A percentile compares a stretch with the other conserved stretches of the same genome.
Evolutionary conservation across 2,113 vertebrate genomes (phyloP).

Genomic region (Sphyrna mokarran): DNA sequence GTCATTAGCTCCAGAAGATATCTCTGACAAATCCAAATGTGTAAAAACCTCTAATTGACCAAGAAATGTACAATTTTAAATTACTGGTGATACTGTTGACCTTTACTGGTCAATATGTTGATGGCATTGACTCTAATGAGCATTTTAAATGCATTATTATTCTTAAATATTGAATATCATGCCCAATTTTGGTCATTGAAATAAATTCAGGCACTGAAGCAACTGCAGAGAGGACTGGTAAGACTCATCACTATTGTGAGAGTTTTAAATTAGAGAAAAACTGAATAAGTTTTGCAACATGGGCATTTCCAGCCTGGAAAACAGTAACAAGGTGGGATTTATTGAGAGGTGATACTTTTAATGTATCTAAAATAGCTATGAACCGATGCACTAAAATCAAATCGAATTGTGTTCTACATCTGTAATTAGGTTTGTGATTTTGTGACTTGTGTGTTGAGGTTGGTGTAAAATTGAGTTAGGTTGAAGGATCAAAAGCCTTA

Average conservation of each 20-base stretch:
- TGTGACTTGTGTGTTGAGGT: background rate
- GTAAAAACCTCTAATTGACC: background rate
- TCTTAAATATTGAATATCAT: background rate
- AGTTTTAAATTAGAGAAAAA: background rate
- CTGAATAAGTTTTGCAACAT: background rate
- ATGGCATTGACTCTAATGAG: background rate
- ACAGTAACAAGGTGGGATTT: background rate
- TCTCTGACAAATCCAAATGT: background rate
- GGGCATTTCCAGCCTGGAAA: background rate
- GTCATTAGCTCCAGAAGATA: background rate
- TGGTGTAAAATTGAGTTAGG: background rate
- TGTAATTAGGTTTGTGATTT: background rate
- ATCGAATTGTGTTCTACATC: background rate
- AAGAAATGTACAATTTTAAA: background rate
- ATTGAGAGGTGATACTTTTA: background rate
- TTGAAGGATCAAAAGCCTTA: background rate
- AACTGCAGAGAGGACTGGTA: background rate
- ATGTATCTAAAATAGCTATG: background rate
- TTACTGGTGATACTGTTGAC: background rate
- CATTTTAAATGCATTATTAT: background rate
- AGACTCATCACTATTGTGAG: background rate
- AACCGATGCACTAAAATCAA: background rate
- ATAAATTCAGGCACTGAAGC: background rate
- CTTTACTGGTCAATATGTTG: background rate
- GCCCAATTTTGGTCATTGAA: background rate